Base-by-base conservation (phyloP, 2,113 vertebrate genomes). In the Clinocottus analis region DNA sequence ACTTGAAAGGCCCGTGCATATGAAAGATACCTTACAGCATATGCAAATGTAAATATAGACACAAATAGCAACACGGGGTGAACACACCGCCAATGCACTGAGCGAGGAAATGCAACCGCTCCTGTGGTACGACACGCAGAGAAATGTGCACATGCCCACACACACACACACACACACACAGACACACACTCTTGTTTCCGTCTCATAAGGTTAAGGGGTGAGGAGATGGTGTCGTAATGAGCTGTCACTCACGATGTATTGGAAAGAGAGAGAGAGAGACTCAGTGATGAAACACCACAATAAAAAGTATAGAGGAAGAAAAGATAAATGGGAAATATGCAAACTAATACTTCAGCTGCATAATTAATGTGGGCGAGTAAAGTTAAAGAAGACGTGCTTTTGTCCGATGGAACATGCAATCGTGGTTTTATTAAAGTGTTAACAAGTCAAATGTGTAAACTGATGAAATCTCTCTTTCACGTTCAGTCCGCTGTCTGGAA, bases 31-130 rank as follows among this genome's bases (percentile, higher is more conserved):
- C 84, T 89, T 80, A 86, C 59, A 90, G 83, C 83, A 75, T 82
- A 91, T 88, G 82, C 85, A 90, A 82, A 90, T 86, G 85, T 73
- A 90, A 90, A 93, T 87, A 89, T 83, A 87, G 82, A 87, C 82
- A 88, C 75, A 87, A 90, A 90, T 80, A 81, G 73, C 74, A 77
- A 79, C 79, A 79, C 21, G 39, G 60, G 60, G 85, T 77, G 85
- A 90, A 83, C 68, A 72, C 17, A 43, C 25, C 35, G 66, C 27
- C 72, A 51, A 78, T 68, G 41, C 14, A 16, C 61, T 80, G 39
- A 1, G 55, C 13, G 7, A 70, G 70, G 41, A 84, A 83, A 74
- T 49, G 73, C 74, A 59, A 37, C 65, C 41, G 75, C 31, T 58
- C 9, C 49, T 77, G 55, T 56, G 75, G 61, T 64, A 59, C 75